phyloP scores from a whole-genome alignment of 2,797 vertebrate species.

The Phrynocephalus forsythii region DNA sequence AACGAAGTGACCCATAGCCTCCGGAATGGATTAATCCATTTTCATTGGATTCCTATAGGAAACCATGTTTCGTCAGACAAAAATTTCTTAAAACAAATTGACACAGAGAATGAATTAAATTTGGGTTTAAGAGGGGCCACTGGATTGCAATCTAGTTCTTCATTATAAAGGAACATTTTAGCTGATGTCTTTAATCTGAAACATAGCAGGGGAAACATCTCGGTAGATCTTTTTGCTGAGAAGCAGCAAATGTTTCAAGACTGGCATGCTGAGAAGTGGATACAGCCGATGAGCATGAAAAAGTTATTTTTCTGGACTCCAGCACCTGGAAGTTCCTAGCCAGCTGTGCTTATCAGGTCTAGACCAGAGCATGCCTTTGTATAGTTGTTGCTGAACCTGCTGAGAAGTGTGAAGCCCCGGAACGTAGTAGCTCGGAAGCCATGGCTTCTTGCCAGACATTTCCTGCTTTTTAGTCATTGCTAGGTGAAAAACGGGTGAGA shows the following conservation, averaged over 20 bases:
- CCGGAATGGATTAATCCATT: too few species aligned
- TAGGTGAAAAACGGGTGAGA: background rate
- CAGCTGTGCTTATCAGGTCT: background rate
- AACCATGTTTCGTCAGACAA: too few species aligned
- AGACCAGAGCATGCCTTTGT: constrained; percentile 26
- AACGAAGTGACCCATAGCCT: too few species aligned
- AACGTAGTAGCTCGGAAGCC: background rate
- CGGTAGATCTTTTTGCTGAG: background rate
- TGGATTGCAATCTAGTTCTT: background rate
- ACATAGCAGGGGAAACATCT: background rate
- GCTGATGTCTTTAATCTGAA: background rate
- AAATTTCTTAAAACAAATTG: too few species aligned
- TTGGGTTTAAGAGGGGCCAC: too few species aligned
- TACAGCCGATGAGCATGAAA: background rate
- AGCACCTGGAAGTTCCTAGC: background rate
- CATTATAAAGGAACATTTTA: background rate
- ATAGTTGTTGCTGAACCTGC: background rate
- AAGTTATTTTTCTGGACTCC: background rate
- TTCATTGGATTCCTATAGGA: too few species aligned
- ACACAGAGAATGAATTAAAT: too few species aligned
- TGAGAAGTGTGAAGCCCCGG: background rate
- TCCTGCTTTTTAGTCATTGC: background rate
- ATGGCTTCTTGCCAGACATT: background rate
- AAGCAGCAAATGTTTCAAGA: constrained; percentile 20
- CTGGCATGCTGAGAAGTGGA: background rate